phyloP scores from a whole-genome alignment of 2,113 vertebrate species.

The Anarhynchus alexandrinus region DNA sequence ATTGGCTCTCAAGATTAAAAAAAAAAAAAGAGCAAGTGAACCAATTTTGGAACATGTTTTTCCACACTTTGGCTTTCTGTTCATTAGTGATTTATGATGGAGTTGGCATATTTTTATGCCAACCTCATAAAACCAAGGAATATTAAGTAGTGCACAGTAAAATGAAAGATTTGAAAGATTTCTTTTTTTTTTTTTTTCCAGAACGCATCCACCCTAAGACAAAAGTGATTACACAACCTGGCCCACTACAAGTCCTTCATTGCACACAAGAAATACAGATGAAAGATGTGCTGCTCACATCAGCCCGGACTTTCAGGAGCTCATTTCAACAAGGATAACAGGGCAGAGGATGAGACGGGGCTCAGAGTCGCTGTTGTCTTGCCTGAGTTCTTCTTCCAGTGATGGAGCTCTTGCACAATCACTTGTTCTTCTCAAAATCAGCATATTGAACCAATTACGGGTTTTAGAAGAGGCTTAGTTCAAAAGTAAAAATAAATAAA shows the following conservation, averaged over 20 bases:
- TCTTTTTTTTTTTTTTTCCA: neutral
- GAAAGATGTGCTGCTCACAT: rapidly evolving
- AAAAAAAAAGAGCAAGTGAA: neutral
- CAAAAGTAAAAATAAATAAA: neutral
- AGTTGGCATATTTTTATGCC: neutral
- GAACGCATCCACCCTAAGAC: neutral
- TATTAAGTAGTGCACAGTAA: neutral
- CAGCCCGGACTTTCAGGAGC: neutral
- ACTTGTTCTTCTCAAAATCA: neutral
- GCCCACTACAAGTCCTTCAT: neutral
- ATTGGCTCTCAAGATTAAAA: neutral
- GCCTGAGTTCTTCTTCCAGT: neutral
- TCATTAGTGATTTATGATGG: neutral
- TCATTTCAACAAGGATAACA: neutral
- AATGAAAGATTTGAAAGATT: too few relatives aligned
- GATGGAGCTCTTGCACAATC: neutral
- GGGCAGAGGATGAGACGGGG: rapidly evolving
- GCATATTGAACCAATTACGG: rapidly evolving
- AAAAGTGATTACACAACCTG: neutral
- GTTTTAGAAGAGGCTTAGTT: neutral
- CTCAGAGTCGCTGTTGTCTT: neutral
- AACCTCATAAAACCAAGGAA: neutral
- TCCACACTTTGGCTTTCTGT: neutral
- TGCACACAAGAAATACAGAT: rapidly evolving
- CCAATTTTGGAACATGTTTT: neutral